Base-by-base conservation (phyloP, 2,888 invertebrate species). In the Athalia rosae region DNA sequence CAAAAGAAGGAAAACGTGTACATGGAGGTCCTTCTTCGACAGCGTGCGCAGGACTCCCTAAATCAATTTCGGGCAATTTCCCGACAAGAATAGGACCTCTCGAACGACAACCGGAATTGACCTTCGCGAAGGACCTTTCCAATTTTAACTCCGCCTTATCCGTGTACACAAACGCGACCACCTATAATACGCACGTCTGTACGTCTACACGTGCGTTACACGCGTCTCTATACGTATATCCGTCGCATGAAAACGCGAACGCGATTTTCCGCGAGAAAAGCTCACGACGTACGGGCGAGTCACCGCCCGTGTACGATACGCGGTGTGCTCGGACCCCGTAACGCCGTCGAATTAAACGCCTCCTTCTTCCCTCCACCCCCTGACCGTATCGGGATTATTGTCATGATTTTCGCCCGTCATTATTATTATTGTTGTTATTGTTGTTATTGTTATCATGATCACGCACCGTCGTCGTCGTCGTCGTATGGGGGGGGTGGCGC, bases 51-150 rank as follows among this genome's bases (percentile, higher is more conserved):
- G 82, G 84, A 82, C 83, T 87, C 86, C 87, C 89, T 89, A 89
- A 89, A 89, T 89, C 89, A 89, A 89, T 89, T 89, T 89, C 88
- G 88, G 89, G 89, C 89, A 89, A 89, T 89, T 89, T 89, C 89
- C 84, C 86, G 82, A 83, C 89, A 89, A 89, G 89, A 89, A 89
- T 89, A 87, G 89, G 15, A 5, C 89, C 88, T 85, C 89, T 88
- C 85, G 84, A 87, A 83, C 85, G 82, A 86, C 85, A 87, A 83
- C 85, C 82, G 86, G 85, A 87, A 88, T 89, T 88, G 89, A 89
- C 89, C 89, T 86, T 82, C 83, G 83, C 56, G 76, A 78, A 82
- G 84, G 86, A 84, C 86, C 87, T 87, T 89, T 89, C 87, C 89
- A 89, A 87, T 89, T 87, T 86, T 84, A 85, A 85, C 64, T 15